Evolutionary conservation across 2,797 vertebrate genomes (phyloP), one percentile per base, ranked within the genome.

Genomic region (Phaenicophaeus curvirostris): DNA sequence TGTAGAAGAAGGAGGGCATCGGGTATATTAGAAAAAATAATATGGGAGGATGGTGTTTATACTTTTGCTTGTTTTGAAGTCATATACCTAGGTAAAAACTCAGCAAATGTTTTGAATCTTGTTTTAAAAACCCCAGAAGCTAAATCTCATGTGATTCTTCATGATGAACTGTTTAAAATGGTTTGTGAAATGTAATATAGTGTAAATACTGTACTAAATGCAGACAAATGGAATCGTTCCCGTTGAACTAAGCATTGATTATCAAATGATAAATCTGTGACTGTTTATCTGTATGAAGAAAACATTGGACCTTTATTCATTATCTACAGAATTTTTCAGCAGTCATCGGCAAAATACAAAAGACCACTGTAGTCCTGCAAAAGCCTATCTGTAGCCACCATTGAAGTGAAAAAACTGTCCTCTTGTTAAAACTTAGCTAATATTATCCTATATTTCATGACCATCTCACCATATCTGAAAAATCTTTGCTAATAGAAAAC

Each of bases 201-300:
- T 39, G 27, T 75, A 65, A 76, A 72, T 42, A 65, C 48, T 73
- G 7, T 79, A 51, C 50, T 48, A 58, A 23, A 76, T 62, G 65
- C 31, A 93, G 68, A 59, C 30, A 82, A 85, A 66, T 8, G 5
- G 31, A 91, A 69, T 91, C 90, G 68, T 89, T 91, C 76, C 54
- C 59, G 55, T 27, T 88, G 80, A 94, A 72, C 23, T 72, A 55
- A 25, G 28, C 61, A 87, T 68, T n/a, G 79, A 91, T 92, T 87
- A 94, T 91, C 62, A 90, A 80, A 90, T 89, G 54, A 94, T 89
- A 92, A 96, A 93, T 87, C n/a, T 39, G 53, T 77, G 19, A 25
- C 39, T 93, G 65, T 91, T 95, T 91, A 92, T 94, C 71, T 95
- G 39, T 66, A 75, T 25, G 62, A 48, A 75, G 24, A 95, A 95